Base-by-base conservation (phyloP, 2,888 invertebrate genomes). In the Pocota personata region DNA sequence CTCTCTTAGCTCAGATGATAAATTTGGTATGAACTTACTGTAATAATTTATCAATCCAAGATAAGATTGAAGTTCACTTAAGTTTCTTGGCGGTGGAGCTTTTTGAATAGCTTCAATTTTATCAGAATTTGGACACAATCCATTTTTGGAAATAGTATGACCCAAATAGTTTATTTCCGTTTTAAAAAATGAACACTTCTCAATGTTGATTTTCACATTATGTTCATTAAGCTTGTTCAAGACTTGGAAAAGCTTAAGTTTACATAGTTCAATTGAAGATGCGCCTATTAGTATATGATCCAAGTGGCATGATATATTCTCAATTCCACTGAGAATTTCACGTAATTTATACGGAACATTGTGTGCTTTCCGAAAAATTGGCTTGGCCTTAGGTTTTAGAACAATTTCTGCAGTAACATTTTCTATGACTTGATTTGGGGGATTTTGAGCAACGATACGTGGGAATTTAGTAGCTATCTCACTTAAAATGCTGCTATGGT, bases 21-120 rank as follows among this genome's bases (percentile, higher is more conserved):
- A 57, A 58, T 77, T 71, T 16, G 78, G 52, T 16, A 72, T 40
- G 27, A 57, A 79, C 24, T 19, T 79, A 2, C 58, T 6, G 21
- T 72, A 79, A 24, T 66, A 79, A 46, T 72, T 72, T 57, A 79
- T 57, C 35, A 58, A 32, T 35, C 76, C 57, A 8, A 58, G 30
- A 48, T 69, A 77, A 3, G 60, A 19, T 40, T 77, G 35, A 27
- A 77, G 32, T 2, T 69, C 30, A 12, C n/a, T n/a, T n/a, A n/a
- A n/a, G n/a, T n/a, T n/a, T n/a, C n/a, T n/a, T n/a, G n/a, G n/a
- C n/a, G n/a, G 6, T 35, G 35, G 35, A 35, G 35, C 35, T 35
- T 35, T 10, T 8, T 6, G 10, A 35, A 35, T 35, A 8, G 35
- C 35, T 35, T 10, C 8, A 35, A 35, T 8, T 35, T 35, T 35